Conservation (phyloP, 2,888 invertebrate species). For the Tubulanus polymorphus region DNA sequence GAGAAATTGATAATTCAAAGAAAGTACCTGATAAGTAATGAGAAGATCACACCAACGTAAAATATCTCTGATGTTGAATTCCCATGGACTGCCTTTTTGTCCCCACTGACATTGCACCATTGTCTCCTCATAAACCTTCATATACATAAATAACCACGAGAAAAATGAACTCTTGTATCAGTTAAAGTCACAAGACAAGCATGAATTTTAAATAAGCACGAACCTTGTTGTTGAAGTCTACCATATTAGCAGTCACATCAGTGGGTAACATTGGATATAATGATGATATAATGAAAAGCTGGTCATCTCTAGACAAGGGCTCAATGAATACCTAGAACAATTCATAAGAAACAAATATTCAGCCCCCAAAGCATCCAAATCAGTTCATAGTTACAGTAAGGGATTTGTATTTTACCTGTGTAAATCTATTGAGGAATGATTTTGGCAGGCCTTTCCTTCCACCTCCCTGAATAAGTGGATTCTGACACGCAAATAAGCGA, state of each 20-base stretch:
- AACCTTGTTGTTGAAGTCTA: conserved; percentile 69
- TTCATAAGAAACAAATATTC: background rate
- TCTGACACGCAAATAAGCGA: conserved; percentile 94
- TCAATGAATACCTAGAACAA: conserved; percentile 60
- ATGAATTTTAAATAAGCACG: background rate
- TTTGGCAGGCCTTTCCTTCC: conserved; percentile 91
- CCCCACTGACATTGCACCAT: conserved; percentile 62
- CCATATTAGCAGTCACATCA: conserved; percentile 67
- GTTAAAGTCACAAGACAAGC: background rate
- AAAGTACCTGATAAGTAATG: conserved; percentile 43
- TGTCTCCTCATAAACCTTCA: conserved; percentile 37
- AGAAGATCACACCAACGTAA: conserved; percentile 86
- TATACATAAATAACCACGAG: background rate
- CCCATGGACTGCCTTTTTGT: conserved; percentile 85
- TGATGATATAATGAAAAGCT: conserved; percentile 62
- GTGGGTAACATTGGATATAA: conserved; percentile 64
- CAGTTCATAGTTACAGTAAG: no score
- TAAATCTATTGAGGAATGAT: conserved; percentile 96
- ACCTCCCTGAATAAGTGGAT: conserved; percentile 93
- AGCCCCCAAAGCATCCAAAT: no score
- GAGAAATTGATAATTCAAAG: no score
- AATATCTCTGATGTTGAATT: conserved; percentile 94
- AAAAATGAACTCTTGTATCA: background rate
- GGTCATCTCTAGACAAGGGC: conserved; percentile 63
- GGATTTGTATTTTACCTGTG: conserved; percentile 55